A percentile compares a stretch with the other conserved stretches of the same genome.
These are phyloP conservation scores for Escarpia spicata DNA, from an alignment of 2,888 invertebrate species.

Conservation along the genomic window DNA sequence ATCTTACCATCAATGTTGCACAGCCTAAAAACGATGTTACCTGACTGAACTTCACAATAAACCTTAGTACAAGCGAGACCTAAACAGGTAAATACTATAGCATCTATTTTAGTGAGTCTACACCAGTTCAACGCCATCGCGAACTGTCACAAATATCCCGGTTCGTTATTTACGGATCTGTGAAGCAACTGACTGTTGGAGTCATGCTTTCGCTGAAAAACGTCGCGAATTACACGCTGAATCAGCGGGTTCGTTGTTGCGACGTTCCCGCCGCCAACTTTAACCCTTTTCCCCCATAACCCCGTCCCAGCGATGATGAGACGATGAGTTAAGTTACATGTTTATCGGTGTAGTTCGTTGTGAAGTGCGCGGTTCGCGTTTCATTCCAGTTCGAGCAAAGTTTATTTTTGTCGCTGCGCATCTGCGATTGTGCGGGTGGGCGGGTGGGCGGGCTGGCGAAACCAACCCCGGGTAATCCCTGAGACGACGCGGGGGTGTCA, in stretches of 20 bases:
- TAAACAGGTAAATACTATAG: neutral
- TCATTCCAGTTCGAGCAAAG: neutral
- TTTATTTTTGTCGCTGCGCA: neutral
- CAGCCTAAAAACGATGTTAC: neutral
- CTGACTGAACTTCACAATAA: neutral
- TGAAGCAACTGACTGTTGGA: neutral
- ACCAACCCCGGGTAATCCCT: neutral
- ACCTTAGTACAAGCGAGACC: neutral
- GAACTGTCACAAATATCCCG: neutral
- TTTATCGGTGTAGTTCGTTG: neutral
- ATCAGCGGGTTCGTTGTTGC: neutral
- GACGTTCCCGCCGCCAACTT: neutral
- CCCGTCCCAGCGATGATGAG: neutral
- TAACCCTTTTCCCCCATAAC: neutral
- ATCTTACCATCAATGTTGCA: neutral
- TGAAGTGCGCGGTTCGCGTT: neutral
- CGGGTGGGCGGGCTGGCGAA: neutral
- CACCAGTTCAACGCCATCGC: neutral
- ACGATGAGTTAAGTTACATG: neutral
- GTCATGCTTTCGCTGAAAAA: neutral
- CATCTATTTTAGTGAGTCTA: neutral
- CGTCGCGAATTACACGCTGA: neutral
- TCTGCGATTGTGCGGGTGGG: neutral
- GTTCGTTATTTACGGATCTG: slow-evolving; percentile 11
- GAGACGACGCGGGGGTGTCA: neutral